A percentile compares a stretch with the other conserved stretches of the same genome.
These are phyloP conservation scores for Chlamydotis undulata DNA, from an alignment of 2,113 vertebrate species.

Conservation along the genomic window DNA sequence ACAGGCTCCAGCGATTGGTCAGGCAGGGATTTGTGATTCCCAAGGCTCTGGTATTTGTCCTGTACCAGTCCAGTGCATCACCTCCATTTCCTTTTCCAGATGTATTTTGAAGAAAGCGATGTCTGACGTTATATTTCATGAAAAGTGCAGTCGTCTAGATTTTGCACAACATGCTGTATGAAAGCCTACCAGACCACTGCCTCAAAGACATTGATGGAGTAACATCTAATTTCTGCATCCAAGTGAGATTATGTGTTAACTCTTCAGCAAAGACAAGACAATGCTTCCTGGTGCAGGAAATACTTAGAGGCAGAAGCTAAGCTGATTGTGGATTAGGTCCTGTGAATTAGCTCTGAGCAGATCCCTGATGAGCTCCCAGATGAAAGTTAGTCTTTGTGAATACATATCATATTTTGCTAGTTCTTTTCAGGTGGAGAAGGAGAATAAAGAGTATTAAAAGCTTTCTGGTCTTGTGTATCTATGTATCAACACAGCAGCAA, in stretches of 20 bases:
- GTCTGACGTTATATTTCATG: background rate
- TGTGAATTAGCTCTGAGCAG: background rate
- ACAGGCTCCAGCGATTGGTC: background rate
- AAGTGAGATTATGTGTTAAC: background rate
- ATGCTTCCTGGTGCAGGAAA: background rate
- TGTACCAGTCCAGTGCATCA: background rate
- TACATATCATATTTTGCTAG: background rate
- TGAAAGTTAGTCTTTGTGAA: background rate
- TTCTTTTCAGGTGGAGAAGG: background rate
- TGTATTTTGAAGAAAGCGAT: background rate
- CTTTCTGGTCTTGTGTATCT: background rate
- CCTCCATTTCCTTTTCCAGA: background rate
- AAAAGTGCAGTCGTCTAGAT: background rate
- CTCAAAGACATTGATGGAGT: background rate
- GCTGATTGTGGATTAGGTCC: background rate
- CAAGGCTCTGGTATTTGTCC: background rate
- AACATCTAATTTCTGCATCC: background rate
- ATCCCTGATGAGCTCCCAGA: background rate
- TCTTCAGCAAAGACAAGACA: background rate
- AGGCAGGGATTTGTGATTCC: background rate
- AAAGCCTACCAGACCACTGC: background rate
- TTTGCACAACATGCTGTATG: rapidly evolving
- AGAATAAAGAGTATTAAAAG: background rate
- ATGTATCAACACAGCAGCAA: background rate
- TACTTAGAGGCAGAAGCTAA: background rate